Evolutionary conservation across 1,140 invertebrate genomes (phyloP), one percentile per base, ranked within the genome.

Genomic region (Varroa destructor): DNA sequence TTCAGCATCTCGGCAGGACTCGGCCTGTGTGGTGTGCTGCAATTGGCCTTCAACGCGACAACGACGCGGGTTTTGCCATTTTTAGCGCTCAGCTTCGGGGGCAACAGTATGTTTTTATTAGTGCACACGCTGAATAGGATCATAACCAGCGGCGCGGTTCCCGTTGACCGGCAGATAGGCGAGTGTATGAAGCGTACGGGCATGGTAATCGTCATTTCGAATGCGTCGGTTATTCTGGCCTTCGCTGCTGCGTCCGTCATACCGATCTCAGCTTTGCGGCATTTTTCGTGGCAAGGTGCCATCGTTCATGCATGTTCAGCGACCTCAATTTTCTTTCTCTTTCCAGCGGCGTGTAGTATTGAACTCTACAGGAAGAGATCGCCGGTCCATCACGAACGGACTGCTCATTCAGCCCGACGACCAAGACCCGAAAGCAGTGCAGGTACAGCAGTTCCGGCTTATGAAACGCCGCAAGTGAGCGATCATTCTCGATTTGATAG

Each of bases 51-150:
- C 82, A 98, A 98, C 82, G 92, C 94, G 1, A 88, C 92, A 6
- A 97, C 91, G 72, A 96, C 91, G 43, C 94, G 97, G 82, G 92
- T 85, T 78, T 86, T 97, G 55, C 94, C 94, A 6, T 97, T 96
- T 79, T 78, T 97, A 55, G 90, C 90, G 0, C 83, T 97, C 0
- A 93, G 93, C 0, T 81, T 97, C 2, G 91, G 93, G 5, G 88
- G 97, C 1, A 87, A 94, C 79, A 90, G 97, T 77, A 91, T 97
- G 85, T 97, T 97, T 78, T 84, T 96, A 57, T 80, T 97, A 43
- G 87, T 91, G 6, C 89, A 93, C 77, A 89, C 79, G 85, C 86
- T 54, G 85, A 87, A 73, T 81, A 83, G 71, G 81, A 71, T 58
- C n/a, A 46, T 55, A 51, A 36, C 78, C 76, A 81, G 72, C 73